phyloP scores from a whole-genome alignment of 1,140 invertebrate species.

The Sweltsa coloradensis region DNA sequence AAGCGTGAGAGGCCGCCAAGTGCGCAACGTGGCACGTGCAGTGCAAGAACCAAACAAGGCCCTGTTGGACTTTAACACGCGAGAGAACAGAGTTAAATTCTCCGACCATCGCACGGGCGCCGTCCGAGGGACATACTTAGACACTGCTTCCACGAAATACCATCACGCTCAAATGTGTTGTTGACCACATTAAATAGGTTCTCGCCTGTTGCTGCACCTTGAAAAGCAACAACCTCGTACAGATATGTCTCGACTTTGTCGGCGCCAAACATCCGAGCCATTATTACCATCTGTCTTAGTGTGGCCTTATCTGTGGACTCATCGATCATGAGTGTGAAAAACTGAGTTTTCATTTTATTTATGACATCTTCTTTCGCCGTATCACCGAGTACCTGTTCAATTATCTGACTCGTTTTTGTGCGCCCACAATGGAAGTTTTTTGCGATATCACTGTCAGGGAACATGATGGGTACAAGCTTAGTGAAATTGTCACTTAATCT shows the following conservation, averaged over 20 bases:
- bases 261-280: neutral
- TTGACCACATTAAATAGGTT: conserved; percentile 6
- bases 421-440: neutral
- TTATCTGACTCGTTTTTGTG: neutral
- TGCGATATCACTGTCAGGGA: neutral
- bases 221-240: neutral
- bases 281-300: neutral
- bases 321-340: neutral
- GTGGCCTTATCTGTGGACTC: conserved; percentile 1
- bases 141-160: conserved; percentile 6
- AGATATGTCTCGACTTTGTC: neutral
- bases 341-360: neutral
- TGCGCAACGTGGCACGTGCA: conserved; percentile 15
- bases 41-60: conserved; percentile 4
- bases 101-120: conserved; percentile 7
- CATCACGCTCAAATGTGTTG: neutral
- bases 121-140: conserved; percentile 11
- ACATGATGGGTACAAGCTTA: conserved; percentile 1
- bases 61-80: conserved; percentile 3
- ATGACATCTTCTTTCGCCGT: neutral
- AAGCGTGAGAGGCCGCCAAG: conserved; percentile 10
- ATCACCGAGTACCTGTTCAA: neutral
- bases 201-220: neutral
- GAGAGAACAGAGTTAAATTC: conserved; percentile 6
- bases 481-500: conserved; percentile 1